A percentile compares a stretch with the other conserved stretches of the same genome.
Conservation (phyloP, 1,140 invertebrate genomes). For the Mizuhopecten yessoensis region DNA sequence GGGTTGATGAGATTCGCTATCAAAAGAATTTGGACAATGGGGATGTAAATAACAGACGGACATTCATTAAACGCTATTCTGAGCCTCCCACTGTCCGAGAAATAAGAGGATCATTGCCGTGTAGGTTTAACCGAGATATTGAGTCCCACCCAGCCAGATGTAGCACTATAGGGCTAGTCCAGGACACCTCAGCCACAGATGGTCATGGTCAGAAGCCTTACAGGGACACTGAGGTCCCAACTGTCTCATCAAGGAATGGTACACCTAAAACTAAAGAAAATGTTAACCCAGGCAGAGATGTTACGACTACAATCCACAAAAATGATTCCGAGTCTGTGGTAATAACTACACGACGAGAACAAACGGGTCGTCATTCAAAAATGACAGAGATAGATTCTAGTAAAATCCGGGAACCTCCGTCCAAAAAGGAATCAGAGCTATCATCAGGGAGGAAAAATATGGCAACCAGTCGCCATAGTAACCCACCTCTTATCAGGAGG, state of each 20-base stretch:
- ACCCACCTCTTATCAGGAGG: background rate
- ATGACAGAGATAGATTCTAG: background rate
- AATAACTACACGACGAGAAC: background rate
- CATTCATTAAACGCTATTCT: background rate
- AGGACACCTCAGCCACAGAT: conserved; percentile 6
- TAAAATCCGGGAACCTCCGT: background rate
- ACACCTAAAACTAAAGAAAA: conserved; percentile 5
- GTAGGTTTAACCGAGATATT: conserved; percentile 24
- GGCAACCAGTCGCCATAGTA: background rate
- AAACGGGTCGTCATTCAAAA: background rate
- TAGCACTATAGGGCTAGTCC: background rate
- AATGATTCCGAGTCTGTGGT: background rate
- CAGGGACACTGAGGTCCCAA: background rate
- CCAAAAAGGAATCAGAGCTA: background rate
- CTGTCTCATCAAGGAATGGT: background rate
- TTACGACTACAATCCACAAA: background rate
- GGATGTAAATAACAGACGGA: background rate
- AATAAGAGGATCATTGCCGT: background rate
- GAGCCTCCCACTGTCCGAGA: background rate
- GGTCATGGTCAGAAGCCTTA: background rate
- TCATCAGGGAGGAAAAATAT: background rate
- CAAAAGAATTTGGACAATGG: background rate
- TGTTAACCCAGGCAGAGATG: background rate
- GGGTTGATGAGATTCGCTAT: conserved; percentile 1
- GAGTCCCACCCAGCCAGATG: background rate